Evolutionary conservation across 2,888 invertebrate species (phyloP), one percentile per base, ranked within the genome.

Genomic region (Amphiduros pacificus): DNA sequence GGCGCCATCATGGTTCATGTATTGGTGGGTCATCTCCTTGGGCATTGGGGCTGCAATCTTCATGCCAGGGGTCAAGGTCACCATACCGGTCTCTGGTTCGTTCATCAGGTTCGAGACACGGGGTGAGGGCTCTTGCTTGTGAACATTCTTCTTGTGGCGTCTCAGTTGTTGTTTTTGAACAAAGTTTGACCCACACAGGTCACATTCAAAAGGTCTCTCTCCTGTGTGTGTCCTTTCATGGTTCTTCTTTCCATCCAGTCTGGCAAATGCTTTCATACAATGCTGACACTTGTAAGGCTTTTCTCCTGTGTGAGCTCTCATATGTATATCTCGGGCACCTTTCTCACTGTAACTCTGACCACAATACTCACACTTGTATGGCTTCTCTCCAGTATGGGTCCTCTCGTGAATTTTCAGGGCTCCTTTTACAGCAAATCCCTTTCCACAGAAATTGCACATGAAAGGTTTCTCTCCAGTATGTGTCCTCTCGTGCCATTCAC

Each of bases 331-430:
- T 26, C 31, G 53, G 5, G 9, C 24, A 20, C 32, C 31, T 4
- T 31, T 5, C 6, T 22, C 26, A 22, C 11, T 29, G 32, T 32
- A 53, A 9, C 31, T 36, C 22, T 53, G 31, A 9, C 53, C 53
- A 26, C 53, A 53, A 22, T 24, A 4, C 5, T 5, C 24, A 32
- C 53, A 53, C 31, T 17, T 22, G 53, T 53, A 26, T 24, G 53
- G 53, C 53, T 53, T 53, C 31, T 53, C 53, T 32, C 53, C 53
- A 14, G 32, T 53, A 20, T 53, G 53, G 11, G 40, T 55, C 17
- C 20, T 20, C n/a, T 17, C 22, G 28, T 55, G 55, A 11, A 20
- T 22, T 40, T 41, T 36, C 40, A 55, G 28, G 26, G 36, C 6
- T n/a, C 26, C 24, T 6, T 36, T 6, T 20, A 11, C 14, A 28